Conservation (phyloP, 2,113 vertebrate species). For the Vombatus ursinus region DNA sequence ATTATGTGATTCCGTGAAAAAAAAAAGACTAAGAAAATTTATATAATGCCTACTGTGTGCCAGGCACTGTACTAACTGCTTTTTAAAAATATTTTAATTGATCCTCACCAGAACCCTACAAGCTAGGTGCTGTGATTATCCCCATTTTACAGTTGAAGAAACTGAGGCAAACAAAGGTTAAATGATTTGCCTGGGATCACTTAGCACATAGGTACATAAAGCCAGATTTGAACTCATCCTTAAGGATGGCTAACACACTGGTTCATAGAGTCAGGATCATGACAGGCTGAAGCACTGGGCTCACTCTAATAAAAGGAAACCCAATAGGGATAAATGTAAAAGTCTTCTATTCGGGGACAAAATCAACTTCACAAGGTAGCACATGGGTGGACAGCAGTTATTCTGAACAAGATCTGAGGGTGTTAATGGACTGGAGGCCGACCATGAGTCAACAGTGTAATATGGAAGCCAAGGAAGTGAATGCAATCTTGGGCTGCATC, state of each 20-base stretch:
- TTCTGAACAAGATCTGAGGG: too few species aligned
- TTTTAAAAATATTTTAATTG: background rate
- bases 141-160: background rate
- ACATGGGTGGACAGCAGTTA: too few species aligned
- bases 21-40: background rate
- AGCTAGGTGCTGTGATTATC: background rate
- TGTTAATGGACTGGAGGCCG: too few species aligned
- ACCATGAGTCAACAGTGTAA: too few species aligned
- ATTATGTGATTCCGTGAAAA: background rate
- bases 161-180: background rate
- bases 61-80: background rate
- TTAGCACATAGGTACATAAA: background rate
- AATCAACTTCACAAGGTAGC: too few species aligned
- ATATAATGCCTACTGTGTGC: background rate
- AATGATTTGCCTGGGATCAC: background rate
- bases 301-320: background rate
- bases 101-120: background rate
- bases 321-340: background rate
- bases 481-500: too few species aligned
- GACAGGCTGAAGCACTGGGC: background rate
- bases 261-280: background rate
- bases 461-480: too few species aligned
- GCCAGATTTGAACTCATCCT: background rate
- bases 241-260: background rate
- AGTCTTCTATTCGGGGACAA: too few species aligned